Conservation (phyloP, 2,113 vertebrate species). For the Tyrannus savana region DNA sequence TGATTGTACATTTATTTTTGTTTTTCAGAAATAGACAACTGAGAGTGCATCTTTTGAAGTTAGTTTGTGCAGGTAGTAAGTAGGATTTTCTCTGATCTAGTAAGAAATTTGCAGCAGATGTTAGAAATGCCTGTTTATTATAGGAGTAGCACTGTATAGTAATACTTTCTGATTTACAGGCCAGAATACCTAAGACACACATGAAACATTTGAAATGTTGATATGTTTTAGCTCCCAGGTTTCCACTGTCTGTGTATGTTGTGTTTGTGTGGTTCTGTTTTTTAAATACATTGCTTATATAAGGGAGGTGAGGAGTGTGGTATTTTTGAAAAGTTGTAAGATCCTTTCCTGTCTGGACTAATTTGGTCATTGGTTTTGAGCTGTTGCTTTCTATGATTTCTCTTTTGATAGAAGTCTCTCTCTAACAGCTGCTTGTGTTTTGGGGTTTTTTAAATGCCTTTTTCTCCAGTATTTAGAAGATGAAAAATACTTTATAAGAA, state of each 20-base stretch:
- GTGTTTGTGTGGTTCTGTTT: background rate
- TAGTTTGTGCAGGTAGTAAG: background rate
- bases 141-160: background rate
- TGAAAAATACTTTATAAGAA: background rate
- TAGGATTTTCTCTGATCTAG: background rate
- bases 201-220: background rate
- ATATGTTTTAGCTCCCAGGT: background rate
- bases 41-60: background rate
- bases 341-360: background rate
- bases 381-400: background rate
- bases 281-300: background rate
- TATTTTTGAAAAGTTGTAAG: background rate
- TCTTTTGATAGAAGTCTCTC: background rate
- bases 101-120: background rate
- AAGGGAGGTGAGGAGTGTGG: rapidly evolving
- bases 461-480: background rate
- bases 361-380: background rate
- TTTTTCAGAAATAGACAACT: background rate
- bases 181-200: background rate
- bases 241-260: background rate
- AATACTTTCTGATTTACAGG: background rate
- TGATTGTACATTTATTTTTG: background rate
- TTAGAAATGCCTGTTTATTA: background rate
- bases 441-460: background rate
- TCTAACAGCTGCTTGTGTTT: background rate